A percentile compares a stretch with the other conserved stretches of the same genome.
Evolutionary conservation across 1,140 invertebrate genomes (phyloP).

Genomic region (Drosophila kanapiae): DNA sequence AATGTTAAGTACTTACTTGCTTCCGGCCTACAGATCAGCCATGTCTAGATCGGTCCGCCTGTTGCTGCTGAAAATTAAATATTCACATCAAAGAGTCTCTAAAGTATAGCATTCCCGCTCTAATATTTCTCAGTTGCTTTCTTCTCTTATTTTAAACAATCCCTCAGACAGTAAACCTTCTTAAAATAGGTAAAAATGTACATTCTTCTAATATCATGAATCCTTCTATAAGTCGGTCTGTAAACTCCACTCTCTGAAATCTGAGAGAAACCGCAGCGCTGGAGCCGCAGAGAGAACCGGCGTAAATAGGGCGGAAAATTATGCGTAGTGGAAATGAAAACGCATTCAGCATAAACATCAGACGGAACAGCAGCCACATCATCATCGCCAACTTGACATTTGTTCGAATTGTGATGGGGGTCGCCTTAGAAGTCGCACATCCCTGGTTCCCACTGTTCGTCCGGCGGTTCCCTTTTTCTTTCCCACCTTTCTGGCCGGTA

Average conservation of each 20-base stretch:
- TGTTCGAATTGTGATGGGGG: constrained; percentile 50
- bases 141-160: not conserved
- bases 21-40: too few species aligned
- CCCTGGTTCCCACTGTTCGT: constrained; percentile 9
- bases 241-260: constrained; percentile 37
- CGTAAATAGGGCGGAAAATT: constrained; percentile 76
- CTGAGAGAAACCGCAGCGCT: constrained; percentile 57
- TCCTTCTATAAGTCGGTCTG: not conserved
- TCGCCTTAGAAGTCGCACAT: constrained; percentile 17
- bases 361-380: constrained; percentile 14
- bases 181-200: not conserved
- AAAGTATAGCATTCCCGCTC: not conserved
- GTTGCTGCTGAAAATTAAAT: not conserved
- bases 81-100: not conserved
- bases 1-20: too few species aligned
- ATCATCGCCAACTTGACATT: constrained; percentile 57
- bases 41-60: not conserved
- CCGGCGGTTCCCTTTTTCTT: not conserved
- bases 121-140: not conserved
- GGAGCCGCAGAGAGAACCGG: constrained; percentile 31
- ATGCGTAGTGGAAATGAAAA: constrained; percentile 70
- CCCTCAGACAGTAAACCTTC: not conserved
- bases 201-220: not conserved
- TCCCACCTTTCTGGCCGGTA: constrained; percentile 1
- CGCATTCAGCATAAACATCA: constrained; percentile 41